A percentile compares a stretch with the other conserved stretches of the same genome.
phyloP scores from a whole-genome alignment of 2,888 invertebrate genomes.

The Drosophila dives region DNA sequence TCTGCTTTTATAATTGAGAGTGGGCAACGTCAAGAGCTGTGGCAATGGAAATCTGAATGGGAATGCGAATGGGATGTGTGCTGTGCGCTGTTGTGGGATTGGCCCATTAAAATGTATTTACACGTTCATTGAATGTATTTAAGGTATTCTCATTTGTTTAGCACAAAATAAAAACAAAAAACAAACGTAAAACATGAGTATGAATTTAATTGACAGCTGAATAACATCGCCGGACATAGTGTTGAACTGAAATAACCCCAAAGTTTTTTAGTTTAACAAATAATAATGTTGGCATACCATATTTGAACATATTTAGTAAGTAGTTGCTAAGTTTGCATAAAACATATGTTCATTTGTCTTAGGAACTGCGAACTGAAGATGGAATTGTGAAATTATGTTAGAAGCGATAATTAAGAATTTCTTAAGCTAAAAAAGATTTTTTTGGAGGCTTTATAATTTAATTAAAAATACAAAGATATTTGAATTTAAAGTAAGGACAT shows the following conservation, averaged over 20 bases:
- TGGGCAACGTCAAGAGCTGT: conserved; percentile 38
- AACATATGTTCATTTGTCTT: conserved; percentile 3
- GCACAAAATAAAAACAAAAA: conserved; percentile 33
- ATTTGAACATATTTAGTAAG: conserved; percentile 5
- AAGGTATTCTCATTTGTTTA: conserved; percentile 45
- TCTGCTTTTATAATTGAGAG: conserved; percentile 47
- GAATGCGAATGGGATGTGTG: conserved; percentile 25
- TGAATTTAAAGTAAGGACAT: neutral
- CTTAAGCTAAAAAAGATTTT: too few species aligned
- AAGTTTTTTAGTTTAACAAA: conserved; percentile 26
- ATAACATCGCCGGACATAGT: conserved; percentile 39
- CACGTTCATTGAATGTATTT: conserved; percentile 70
- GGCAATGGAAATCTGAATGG: conserved; percentile 27
- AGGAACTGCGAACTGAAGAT: neutral
- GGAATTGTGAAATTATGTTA: neutral
- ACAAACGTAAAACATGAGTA: conserved; percentile 41
- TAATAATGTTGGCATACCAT: conserved; percentile 30
- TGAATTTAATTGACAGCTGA: conserved; percentile 64
- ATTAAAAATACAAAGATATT: neutral
- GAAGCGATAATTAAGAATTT: neutral
- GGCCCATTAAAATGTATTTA: conserved; percentile 73
- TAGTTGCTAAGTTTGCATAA: conserved; percentile 11
- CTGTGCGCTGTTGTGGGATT: conserved; percentile 45
- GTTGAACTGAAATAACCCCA: conserved; percentile 61
- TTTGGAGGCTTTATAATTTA: neutral